Base-by-base conservation (phyloP, 2,888 invertebrate species). In the Hypsopygia costalis region DNA sequence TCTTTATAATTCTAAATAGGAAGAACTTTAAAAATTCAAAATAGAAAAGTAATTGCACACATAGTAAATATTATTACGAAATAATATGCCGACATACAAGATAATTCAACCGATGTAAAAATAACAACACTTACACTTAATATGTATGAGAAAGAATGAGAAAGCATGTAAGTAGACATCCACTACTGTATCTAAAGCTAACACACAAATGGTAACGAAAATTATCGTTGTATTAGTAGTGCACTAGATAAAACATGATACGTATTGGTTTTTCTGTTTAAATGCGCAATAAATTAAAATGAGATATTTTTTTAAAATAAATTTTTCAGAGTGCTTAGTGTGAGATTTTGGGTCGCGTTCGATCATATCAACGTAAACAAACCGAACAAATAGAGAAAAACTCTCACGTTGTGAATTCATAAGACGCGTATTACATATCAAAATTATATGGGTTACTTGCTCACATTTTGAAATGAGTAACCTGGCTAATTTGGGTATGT, bases 21-120 rank as follows among this genome's bases (percentile, higher is more conserved):
- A 86, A 87, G 81, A 82, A 81, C 79, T 72, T 78, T 69, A 69
- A 67, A 63, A 67, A 68, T 81, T 67, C 79, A 76, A 68, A 74
- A 73, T 73, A 82, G 73, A 79, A 79, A 69, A 70, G 55, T 81
- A 81, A 85, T 86, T 86, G 85, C 83, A 85, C 83, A 81, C 73
- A 78, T 62, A 79, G 63, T 78, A 63, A 68, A 62, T 66, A 70
- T 69, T 69, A 73, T 68, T 69, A 73, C 56, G 61, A 69, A 59
- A 66, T 55, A 62, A 67, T 65, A 64, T 60, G 53, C 52, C 43
- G 58, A 32, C 39, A 36, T 28, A 43, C 42, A 41, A 41, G 36
- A 43, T 40, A 46, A 47, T 41, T 43, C 46, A 47, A 48, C 44
- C 40, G 51, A 44, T 48, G 47, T 29, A 25, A 42, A 40, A 39